phyloP scores from a whole-genome alignment of 1,140 invertebrate species.

The Pseudomyrmex cubaensis region DNA sequence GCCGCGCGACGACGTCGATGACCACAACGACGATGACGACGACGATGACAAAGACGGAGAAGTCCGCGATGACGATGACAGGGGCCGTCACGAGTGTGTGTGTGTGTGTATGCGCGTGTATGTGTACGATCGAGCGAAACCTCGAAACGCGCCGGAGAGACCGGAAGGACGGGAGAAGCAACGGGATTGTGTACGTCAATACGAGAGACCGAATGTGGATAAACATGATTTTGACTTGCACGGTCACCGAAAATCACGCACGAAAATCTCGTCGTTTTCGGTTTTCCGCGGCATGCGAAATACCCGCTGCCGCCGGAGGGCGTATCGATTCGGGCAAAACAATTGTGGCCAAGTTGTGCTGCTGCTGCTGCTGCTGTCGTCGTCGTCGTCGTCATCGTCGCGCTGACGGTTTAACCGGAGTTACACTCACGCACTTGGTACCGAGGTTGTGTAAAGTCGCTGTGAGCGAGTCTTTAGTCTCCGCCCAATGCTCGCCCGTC shows the following conservation, averaged over 20 bases:
- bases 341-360: constrained; percentile 64
- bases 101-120: too few species aligned
- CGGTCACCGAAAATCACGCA: neutral
- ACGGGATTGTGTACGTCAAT: neutral
- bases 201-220: neutral
- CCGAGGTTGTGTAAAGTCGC: neutral
- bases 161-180: neutral
- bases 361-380: neutral
- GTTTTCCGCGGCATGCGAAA: constrained; percentile 67
- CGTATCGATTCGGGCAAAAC: constrained; percentile 77
- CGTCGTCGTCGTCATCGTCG: neutral
- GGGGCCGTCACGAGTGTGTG: neutral
- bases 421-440: constrained; percentile 10
- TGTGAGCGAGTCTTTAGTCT: constrained; percentile 25
- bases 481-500: constrained; percentile 17
- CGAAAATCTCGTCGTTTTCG: constrained; percentile 27
- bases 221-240: neutral
- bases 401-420: neutral
- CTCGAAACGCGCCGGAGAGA: neutral
- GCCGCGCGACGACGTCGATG: neutral
- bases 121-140: too few species aligned
- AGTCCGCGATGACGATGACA: neutral
- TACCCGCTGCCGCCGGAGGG: constrained; percentile 64
- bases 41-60: neutral
- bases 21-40: neutral